These are phyloP conservation scores for Scelioninae gen. 2 DNA, from an alignment of 2,888 invertebrate genomes.

Conservation along the genomic window DNA sequence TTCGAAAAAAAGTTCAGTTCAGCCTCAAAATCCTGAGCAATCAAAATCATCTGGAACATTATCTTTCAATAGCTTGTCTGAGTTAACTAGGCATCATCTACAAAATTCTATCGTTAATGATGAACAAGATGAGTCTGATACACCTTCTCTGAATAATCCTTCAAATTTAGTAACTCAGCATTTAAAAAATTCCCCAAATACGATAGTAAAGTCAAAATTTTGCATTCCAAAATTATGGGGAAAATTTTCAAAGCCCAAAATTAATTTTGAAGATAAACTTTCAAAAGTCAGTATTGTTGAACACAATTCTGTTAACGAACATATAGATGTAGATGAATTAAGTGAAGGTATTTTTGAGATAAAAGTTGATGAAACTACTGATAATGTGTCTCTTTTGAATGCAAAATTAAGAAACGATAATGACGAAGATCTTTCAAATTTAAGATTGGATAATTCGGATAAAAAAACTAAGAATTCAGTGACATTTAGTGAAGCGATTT, in stretches of 20 bases:
- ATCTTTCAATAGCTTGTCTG: slow-evolving; percentile 67
- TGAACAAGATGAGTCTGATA: slow-evolving; percentile 2
- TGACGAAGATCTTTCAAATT: not conserved
- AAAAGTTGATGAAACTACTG: slow-evolving; percentile 11
- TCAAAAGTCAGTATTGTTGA: not conserved
- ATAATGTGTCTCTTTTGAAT: slow-evolving; percentile 71
- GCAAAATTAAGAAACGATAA: slow-evolving; percentile 66
- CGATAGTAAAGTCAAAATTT: slow-evolving; percentile 20
- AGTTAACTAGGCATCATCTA: slow-evolving; percentile 70
- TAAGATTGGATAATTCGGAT: not conserved
- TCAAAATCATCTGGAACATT: slow-evolving; percentile 13
- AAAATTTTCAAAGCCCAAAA: slow-evolving; percentile 20
- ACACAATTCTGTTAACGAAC: not conserved
- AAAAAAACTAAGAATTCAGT: slow-evolving; percentile 3
- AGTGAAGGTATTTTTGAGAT: slow-evolving; percentile 23
- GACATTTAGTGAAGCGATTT: not conserved
- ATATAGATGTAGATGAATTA: slow-evolving; percentile 16
- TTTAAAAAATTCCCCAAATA: slow-evolving; percentile 20
- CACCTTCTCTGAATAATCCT: slow-evolving; percentile 16
- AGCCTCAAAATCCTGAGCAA: slow-evolving; percentile 14
- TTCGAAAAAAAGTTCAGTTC: slow-evolving; percentile 21
- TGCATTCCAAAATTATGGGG: slow-evolving; percentile 35
- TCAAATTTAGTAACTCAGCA: slow-evolving; percentile 42
- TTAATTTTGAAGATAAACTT: slow-evolving; percentile 1
- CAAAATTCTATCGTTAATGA: slow-evolving; percentile 25